phyloP scores from a whole-genome alignment of 1,140 invertebrate species.

The Onthophagus taurus region DNA sequence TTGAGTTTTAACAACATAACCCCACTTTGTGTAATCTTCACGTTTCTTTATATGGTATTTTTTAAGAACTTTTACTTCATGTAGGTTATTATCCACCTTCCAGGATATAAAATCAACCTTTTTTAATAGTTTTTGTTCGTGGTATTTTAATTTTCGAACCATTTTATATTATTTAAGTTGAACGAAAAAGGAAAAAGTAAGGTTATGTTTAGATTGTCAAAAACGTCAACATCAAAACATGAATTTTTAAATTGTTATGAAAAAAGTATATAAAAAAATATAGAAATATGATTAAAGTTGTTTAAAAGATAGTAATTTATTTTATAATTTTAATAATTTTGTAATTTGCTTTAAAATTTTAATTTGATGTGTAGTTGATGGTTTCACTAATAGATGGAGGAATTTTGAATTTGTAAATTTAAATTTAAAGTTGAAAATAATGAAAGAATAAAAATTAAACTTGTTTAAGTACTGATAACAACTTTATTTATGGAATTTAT shows the following conservation, averaged over 20 bases:
- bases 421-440: no score
- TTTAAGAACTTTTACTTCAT: slow-evolving; percentile 87
- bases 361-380: no score
- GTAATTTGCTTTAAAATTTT: no score
- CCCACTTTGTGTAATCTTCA: slow-evolving; percentile 92
- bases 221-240: neutral
- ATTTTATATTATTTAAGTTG: neutral
- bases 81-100: slow-evolving; percentile 92
- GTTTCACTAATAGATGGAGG: no score
- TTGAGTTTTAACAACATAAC: slow-evolving; percentile 1
- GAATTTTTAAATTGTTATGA: neutral
- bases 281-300: neutral
- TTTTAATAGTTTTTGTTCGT: slow-evolving; percentile 95
- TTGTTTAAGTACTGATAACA: no score
- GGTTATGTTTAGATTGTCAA: neutral
- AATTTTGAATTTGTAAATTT: no score
- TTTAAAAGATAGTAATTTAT: neutral
- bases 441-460: no score
- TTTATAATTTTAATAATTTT: neutral
- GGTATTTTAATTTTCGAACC: slow-evolving; percentile 90
- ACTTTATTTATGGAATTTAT: no score
- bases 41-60: no score
- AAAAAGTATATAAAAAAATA: neutral
- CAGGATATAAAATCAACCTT: slow-evolving; percentile 99
- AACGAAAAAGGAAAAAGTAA: neutral